Evolutionary conservation across 2,113 vertebrate species (phyloP), one percentile per base, ranked within the genome.

Genomic region (Triplophysa siluroides): DNA sequence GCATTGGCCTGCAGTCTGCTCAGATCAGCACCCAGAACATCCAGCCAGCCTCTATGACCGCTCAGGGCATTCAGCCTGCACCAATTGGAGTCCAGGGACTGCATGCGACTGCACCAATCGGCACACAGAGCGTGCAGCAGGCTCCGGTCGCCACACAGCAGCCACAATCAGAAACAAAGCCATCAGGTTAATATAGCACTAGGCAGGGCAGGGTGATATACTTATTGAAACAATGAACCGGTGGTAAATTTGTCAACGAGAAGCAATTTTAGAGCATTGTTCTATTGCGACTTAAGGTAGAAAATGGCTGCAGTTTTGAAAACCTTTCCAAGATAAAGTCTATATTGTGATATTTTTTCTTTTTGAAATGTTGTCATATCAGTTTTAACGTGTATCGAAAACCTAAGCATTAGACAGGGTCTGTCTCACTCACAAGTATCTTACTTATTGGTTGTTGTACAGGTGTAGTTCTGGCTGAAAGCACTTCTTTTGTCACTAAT

Each of bases 21-120:
- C 96, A 97, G 26, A 96, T 99, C 90, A 89, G 93, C 16, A 93
- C 96, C 0, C 98, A 98, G 71, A 97, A 97, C 1, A 96, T 98
- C 76, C 97, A 98, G 87, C 94, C 95, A 0, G 90, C 95, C 0
- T 92, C 97, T 2, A 96, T 98, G 16, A 81, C 94, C 0, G 91
- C 96, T 0, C 97, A 98, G 87, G 95, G 96, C 38, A 96, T 99
- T 54, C 98, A 99, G 76, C 93, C 96, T 0, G 90, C 96, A 0
- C 94, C 95, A 0, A 94, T 98, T 0, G 94, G 96, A 67, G 94
- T 97, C 0, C 97, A 97, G 66, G 94, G 96, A 1, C 92, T 99
- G 61, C 97, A 98, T 83, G 92, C 96, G 0, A 88, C 95, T 8
- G 86, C 95, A 0, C 91, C 96, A 18, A 95, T 98, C 19, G 90